phyloP scores from a whole-genome alignment of 2,888 invertebrate species.

The Ichneumoninae sp. region DNA sequence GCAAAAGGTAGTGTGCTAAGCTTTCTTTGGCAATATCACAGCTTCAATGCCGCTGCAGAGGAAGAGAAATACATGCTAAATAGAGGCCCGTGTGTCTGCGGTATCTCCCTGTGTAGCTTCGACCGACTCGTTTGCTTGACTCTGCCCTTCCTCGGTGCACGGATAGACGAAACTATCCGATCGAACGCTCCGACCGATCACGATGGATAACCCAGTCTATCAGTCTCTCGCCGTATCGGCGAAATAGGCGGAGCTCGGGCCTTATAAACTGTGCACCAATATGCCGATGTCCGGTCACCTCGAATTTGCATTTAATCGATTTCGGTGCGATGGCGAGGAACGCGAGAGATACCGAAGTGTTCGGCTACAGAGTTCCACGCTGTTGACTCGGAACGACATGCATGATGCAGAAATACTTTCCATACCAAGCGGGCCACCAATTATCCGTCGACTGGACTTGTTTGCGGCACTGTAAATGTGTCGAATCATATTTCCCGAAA shows the following conservation, averaged over 20 bases:
- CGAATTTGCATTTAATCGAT: slow-evolving; percentile 71
- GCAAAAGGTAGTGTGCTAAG: not conserved
- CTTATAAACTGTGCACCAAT: slow-evolving; percentile 49
- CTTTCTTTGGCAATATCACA: not conserved
- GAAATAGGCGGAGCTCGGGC: slow-evolving; percentile 13
- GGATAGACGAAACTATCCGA: slow-evolving; percentile 4
- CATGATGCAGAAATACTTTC: not conserved
- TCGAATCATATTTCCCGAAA: not conserved
- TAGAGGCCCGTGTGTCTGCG: slow-evolving; percentile 5
- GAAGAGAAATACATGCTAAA: slow-evolving; percentile 32
- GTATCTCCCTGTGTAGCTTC: not conserved
- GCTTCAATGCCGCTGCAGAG: not conserved
- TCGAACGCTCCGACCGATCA: slow-evolving; percentile 31
- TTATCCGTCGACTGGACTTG: not conserved
- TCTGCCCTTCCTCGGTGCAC: not conserved
- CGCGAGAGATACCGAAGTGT: slow-evolving; percentile 11
- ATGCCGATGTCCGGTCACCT: slow-evolving; percentile 53
- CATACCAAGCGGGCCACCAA: not conserved
- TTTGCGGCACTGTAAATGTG: not conserved
- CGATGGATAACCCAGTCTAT: slow-evolving; percentile 26
- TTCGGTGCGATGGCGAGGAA: slow-evolving; percentile 46
- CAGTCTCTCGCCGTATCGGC: not conserved
- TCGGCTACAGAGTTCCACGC: not conserved
- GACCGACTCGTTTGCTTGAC: not conserved
- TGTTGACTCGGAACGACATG: not conserved